These are phyloP conservation scores for Eucriotettix oculatus DNA, from an alignment of 2,888 invertebrate species.

Conservation along the genomic window DNA sequence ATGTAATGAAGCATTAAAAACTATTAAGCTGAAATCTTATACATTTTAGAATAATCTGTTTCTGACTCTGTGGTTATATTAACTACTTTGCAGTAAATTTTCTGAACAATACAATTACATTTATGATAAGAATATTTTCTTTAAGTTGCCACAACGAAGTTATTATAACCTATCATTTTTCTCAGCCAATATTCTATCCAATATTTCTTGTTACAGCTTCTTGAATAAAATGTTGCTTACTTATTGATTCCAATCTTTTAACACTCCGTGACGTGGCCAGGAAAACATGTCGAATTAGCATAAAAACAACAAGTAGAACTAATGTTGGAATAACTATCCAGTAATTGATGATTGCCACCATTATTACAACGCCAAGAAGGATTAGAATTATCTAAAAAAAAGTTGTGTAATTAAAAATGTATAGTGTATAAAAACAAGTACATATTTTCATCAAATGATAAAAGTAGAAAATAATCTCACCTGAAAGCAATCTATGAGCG, in stretches of 20 bases:
- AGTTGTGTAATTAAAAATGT: not conserved
- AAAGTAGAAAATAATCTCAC: not conserved
- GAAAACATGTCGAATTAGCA: slow-evolving; percentile 57
- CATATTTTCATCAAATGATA: too few relatives aligned
- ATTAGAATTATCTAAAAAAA: slow-evolving; percentile 11
- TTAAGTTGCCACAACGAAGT: too few relatives aligned
- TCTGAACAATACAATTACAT: too few relatives aligned
- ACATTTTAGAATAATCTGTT: too few relatives aligned
- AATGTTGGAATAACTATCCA: slow-evolving; percentile 54
- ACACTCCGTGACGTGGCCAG: slow-evolving; percentile 38
- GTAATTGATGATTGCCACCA: slow-evolving; percentile 54
- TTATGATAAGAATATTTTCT: too few relatives aligned
- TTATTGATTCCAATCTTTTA: slow-evolving; percentile 16
- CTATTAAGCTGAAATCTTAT: too few relatives aligned
- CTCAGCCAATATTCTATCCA: too few relatives aligned
- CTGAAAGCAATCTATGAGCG: not conserved
- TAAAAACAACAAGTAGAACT: slow-evolving; percentile 54
- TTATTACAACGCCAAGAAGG: slow-evolving; percentile 23
- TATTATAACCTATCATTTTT: too few relatives aligned
- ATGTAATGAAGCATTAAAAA: too few relatives aligned
- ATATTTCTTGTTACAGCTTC: not conserved
- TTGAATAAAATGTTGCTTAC: slow-evolving; percentile 4
- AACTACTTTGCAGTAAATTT: too few relatives aligned
- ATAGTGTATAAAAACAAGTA: not conserved
- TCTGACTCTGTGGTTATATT: too few relatives aligned